These are phyloP conservation scores for Rhimphoctona megacephalus DNA, from an alignment of 2,888 invertebrate species.

Conservation along the genomic window DNA sequence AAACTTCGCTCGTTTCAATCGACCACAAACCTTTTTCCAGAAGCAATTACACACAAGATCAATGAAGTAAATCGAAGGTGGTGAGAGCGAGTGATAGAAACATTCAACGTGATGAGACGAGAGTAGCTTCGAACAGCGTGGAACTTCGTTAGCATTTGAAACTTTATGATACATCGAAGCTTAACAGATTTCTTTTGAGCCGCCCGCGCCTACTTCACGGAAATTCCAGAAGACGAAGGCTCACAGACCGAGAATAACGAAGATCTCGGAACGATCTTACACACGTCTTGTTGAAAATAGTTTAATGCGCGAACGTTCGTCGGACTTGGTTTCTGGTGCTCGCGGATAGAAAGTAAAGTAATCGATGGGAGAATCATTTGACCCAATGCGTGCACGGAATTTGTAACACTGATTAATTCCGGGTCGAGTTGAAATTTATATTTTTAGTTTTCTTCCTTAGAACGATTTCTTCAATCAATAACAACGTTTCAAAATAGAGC, in stretches of 20 bases:
- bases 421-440: constrained; percentile 1
- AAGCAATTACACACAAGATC: constrained; percentile 71
- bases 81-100: constrained; percentile 54
- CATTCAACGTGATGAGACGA: constrained; percentile 50
- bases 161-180: constrained; percentile 34
- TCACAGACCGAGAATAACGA: constrained; percentile 55
- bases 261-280: constrained; percentile 57
- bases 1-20: constrained; percentile 11
- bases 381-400: constrained; percentile 53
- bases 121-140: constrained; percentile 47
- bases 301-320: constrained; percentile 29
- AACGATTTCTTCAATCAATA: neutral
- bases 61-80: constrained; percentile 70
- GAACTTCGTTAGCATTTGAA: constrained; percentile 54
- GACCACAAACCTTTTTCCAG: constrained; percentile 69
- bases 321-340: constrained; percentile 30
- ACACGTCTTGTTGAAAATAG: constrained; percentile 46
- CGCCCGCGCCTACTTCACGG: constrained; percentile 24
- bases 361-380: constrained; percentile 61
- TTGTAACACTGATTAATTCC: constrained; percentile 44
- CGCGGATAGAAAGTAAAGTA: constrained; percentile 59
- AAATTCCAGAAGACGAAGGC: constrained; percentile 26
- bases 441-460: constrained; percentile 1
- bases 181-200: constrained; percentile 4
- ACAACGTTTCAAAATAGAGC: neutral